Percentiles rank a stretch among this genome's conserved stretches.
Conservation (phyloP, 2,888 invertebrate genomes). For the Coecobrya sp. region DNA sequence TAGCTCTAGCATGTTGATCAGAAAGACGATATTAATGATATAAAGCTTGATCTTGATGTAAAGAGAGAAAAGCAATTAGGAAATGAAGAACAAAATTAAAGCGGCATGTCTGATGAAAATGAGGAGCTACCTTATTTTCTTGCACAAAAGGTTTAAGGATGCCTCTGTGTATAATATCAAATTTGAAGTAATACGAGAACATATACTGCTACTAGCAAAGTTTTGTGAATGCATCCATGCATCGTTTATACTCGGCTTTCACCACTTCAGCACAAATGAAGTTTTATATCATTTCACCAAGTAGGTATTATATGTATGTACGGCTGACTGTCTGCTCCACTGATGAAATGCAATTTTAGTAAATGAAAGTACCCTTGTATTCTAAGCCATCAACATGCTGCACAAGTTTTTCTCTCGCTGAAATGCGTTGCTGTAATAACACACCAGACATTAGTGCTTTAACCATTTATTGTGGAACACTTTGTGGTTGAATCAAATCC, state of each 20-base stretch:
- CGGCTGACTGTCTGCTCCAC: neutral
- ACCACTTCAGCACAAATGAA: neutral
- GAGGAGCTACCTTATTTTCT: neutral
- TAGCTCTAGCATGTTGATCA: neutral
- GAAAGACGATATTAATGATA: neutral
- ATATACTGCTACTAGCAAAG: no score
- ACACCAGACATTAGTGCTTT: conserved; percentile 49
- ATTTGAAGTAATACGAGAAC: no score
- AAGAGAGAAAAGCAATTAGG: conserved; percentile 5
- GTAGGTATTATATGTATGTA: neutral
- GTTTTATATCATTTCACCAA: neutral
- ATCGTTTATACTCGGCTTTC: neutral
- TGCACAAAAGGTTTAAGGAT: no score
- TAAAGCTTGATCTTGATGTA: neutral
- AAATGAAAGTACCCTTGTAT: neutral
- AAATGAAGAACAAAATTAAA: conserved; percentile 11
- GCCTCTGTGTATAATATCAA: no score
- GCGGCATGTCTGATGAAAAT: neutral
- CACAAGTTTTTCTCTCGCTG: neutral
- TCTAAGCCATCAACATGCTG: neutral
- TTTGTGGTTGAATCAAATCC: conserved; percentile 64
- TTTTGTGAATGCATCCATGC: neutral
- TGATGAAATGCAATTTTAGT: conserved; percentile 1
- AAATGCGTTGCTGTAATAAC: neutral
- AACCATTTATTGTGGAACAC: conserved; percentile 37